Base-by-base conservation (phyloP, 2,888 invertebrate genomes). In the Cheilosia vulpina region DNA sequence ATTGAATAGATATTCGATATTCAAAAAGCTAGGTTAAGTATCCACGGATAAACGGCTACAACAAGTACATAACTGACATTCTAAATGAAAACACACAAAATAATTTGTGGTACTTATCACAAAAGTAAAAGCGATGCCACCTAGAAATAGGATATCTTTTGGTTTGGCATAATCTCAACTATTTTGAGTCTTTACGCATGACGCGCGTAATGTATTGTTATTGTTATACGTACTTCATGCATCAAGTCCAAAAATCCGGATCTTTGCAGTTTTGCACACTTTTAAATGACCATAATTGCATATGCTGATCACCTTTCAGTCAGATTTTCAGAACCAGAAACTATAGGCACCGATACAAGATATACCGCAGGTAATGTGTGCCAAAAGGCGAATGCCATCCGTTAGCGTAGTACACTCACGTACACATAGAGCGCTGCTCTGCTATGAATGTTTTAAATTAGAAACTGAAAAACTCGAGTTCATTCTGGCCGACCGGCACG, bases 241-340 rank as follows among this genome's bases (percentile, higher is more conserved):
- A 73, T 6, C 47, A 21, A 5, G 17, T 34, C 24, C 43, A 11
- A 24, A 73, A 73, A 34, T 47, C 73, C 47, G 55, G 62, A 53
- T 53, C 17, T n/a, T 7, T 27, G 9, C 19, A 7, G 15, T 31
- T 47, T 34, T 21, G 7, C 41, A 17, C 11, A 19, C 50, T 19
- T 21, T 38, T 0, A 73, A 62, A 65, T 75, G 55, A 41, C 65
- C 75, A 75, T 66, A 75, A 38, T 66, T 75, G 75, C 65, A 58
- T 58, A 34, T 15, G 27, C 57, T 50, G 55, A 75, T 75, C 75
- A 58, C 57, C 75, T 75, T 75, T 66, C 75, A 75, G 50, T 47
- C 19, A 50, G 19, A 52, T 47, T 55, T 63, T 53, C 34, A 65
- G 47, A 69, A 45, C 19, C 47, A 27, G 19, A 66, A 66, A 38